Evolutionary conservation across 2,888 invertebrate species (phyloP), one percentile per base, ranked within the genome.

Genomic region (Drosophila peninsularis): DNA sequence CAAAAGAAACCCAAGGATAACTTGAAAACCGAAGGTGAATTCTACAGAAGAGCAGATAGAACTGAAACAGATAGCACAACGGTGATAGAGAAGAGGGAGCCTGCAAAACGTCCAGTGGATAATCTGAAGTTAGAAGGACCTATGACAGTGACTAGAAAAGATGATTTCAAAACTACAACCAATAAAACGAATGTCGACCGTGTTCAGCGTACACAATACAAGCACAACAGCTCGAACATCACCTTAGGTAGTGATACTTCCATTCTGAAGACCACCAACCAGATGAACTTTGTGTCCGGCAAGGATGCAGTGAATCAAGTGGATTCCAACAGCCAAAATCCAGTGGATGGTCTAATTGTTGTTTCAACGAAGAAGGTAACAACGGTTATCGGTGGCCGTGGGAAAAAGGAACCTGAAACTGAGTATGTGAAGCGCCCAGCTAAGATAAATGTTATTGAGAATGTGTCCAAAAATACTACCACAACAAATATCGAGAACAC

Each of bases 111-210:
- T 78, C 95, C 95, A 32, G 93, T 94, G 75, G 95, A 96, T 82
- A 95, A 95, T 90, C 90, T 95, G 10, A 93, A 92, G 85, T 93
- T 94, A 7, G 95, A 95, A 92, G 95, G 94, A 3, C 72, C 87
- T 5, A 85, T 90, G 84, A 71, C 88, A 9, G 76, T 90, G 13
- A 80, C 82, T 24, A 80, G 86, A 52, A 88, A 78, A 58, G 85
- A 90, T 61, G 88, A 90, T 32, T 88, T 76, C 32, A 78, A 82
- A 32, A 66, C 70, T 19, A 65, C 71, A n/a, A 61, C 66, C 2
- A 64, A 82, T n/a, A 88, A 74, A 30, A 72, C 75, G 2, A 70
- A 68, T 5, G 62, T 78, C 5, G 84, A 86, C 9, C 66, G 54
- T 30, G 71, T 76, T 42, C 75, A 86, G 41, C 80, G 82, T 21